Evolutionary conservation across 1,140 invertebrate species (phyloP).

Genomic region (Triops longicaudatus): DNA sequence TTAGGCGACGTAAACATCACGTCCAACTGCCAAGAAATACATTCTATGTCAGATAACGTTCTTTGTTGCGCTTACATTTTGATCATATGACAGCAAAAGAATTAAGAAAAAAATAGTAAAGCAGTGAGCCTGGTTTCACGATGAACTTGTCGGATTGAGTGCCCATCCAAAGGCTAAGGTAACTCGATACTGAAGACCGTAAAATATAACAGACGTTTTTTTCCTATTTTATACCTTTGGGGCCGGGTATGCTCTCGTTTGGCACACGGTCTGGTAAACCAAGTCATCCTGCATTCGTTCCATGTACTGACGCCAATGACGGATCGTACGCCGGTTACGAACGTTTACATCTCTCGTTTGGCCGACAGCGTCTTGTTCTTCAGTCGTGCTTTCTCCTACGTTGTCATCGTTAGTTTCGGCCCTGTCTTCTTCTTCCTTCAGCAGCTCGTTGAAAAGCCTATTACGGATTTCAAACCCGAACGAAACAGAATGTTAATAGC

Average conservation of each 20-base stretch:
- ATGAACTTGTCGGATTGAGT: too few species aligned
- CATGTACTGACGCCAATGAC: conserved; percentile 20
- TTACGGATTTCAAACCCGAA: background rate
- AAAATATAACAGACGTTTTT: background rate
- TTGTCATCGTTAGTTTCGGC: background rate
- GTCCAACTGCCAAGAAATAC: conserved; percentile 1
- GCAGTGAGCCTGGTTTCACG: too few species aligned
- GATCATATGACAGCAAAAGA: background rate
- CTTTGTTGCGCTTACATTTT: background rate
- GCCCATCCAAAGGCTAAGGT: too few species aligned
- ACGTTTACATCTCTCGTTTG: background rate
- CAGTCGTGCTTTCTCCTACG: background rate
- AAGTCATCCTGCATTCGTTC: conserved; percentile 18
- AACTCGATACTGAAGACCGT: too few species aligned
- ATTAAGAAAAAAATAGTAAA: background rate
- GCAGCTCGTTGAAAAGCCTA: conserved; percentile 15
- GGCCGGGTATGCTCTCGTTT: conserved; percentile 1
- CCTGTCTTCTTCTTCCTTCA: conserved; percentile 13
- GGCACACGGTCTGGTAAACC: conserved; percentile 20
- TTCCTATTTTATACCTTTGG: conserved; percentile 17
- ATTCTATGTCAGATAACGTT: background rate
- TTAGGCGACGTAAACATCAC: background rate
- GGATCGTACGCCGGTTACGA: background rate
- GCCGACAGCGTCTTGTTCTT: background rate
- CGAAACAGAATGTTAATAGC: background rate